Base-by-base conservation (phyloP, 53 echinoderm and acorn worm species). In the Holothuria leucospilota region DNA sequence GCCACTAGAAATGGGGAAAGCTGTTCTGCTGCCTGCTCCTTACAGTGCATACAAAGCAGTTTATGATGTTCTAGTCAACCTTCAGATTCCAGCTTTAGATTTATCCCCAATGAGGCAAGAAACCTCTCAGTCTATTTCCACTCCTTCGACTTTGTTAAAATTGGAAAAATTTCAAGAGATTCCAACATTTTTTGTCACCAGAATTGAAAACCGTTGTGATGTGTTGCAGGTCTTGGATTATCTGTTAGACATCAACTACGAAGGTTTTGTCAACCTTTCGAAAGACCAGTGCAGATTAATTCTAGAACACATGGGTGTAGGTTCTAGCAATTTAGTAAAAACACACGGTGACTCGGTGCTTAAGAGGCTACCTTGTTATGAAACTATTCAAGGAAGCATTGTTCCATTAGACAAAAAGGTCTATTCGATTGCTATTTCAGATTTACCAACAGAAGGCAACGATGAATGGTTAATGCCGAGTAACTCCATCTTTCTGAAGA, bases 341-440 rank as follows among this genome's bases (percentile, higher is more conserved):
- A 15, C 12, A 24, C 16, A 41, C 20, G 29, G 34, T 30, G 60
- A 39, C 8, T 52, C 42, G 0, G 21, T 83, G 0, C 68, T 83
- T 40, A 64, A 67, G 46, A 64, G 53, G 23, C 51, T 83, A 2
- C 84, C 84, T 10, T 83, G 84, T 42, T 83, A 66, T 67, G 67
- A 83, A 83, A 83, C 84, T 1, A 67, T 83, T 46, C 49, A 83
- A 21, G 21, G 8, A 24, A 26, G 10, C 21, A 29, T 83, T 49
- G 68, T 67, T 2, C 0, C 66, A 51, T 15, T 83, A 26, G 30
- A 41, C 12, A 83, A 24, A 28, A 20, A 24, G 39, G 16, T 49
- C 2, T 28, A 24, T 2, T 64, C 29, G 9, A 66, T 83, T 40
- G 15, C 56, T 18, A 56, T 56, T 3, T 56, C 56, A 56, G 56